Evolutionary conservation across 2,888 invertebrate genomes (phyloP).

Genomic region (Erebia aethiops): DNA sequence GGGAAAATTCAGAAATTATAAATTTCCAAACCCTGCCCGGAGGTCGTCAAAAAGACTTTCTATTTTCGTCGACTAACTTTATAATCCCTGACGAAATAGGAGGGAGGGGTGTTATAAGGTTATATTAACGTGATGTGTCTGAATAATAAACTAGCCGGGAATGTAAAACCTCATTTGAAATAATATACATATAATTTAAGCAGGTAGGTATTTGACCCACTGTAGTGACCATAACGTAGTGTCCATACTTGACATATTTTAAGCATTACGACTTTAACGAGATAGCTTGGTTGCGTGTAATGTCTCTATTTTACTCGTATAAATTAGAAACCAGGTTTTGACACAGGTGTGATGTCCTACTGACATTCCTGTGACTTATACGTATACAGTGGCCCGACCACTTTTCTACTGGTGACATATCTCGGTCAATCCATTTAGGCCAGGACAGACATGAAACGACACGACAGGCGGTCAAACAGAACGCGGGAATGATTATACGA

Average conservation of each 20-base stretch:
- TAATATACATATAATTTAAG: not conserved
- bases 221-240: not conserved
- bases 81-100: no score
- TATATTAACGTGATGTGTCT: no score
- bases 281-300: conserved; percentile 21
- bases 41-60: no score
- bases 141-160: not conserved
- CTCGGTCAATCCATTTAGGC: conserved; percentile 42
- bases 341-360: conserved; percentile 46
- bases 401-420: conserved; percentile 34
- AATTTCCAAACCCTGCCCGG: no score
- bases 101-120: no score
- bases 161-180: not conserved
- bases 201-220: not conserved
- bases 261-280: conserved; percentile 3
- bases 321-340: conserved; percentile 54
- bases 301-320: conserved; percentile 29
- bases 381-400: conserved; percentile 33
- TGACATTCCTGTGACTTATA: conserved; percentile 42
- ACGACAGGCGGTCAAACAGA: not conserved
- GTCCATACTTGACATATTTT: not conserved
- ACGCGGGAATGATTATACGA: not conserved
- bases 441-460: not conserved
- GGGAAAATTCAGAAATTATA: no score
- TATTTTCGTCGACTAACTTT: no score